Conservation (phyloP, 2,888 invertebrate genomes). For the Polietes domitor region DNA sequence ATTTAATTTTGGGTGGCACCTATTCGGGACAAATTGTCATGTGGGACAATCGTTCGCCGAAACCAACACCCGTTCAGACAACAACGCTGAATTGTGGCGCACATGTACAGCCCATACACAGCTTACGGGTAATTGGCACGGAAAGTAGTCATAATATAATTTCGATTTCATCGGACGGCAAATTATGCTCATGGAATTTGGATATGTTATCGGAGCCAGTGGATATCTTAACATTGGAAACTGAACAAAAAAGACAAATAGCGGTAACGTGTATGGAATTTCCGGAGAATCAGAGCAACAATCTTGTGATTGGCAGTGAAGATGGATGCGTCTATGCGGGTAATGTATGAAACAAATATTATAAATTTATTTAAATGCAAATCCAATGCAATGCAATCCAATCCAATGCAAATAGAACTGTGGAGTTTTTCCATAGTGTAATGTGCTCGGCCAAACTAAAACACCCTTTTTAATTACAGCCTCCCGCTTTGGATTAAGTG, state of each 20-base stretch:
- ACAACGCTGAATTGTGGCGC: slow-evolving; percentile 96
- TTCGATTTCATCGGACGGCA: slow-evolving; percentile 98
- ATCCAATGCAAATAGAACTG: too few species aligned
- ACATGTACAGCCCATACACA: slow-evolving; percentile 98
- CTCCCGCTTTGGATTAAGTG: slow-evolving; percentile 95
- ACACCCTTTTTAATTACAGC: slow-evolving; percentile 83
- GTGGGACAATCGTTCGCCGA: slow-evolving; percentile 99
- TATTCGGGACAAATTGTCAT: slow-evolving; percentile 99
- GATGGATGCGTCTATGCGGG: slow-evolving; percentile 96
- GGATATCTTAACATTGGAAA: slow-evolving; percentile 94
- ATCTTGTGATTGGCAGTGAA: slow-evolving; percentile 97
- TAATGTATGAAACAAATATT: slow-evolving; percentile 74
- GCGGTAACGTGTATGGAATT: slow-evolving; percentile 95
- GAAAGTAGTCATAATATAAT: slow-evolving; percentile 99
- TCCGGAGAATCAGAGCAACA: slow-evolving; percentile 96
- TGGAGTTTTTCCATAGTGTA: too few species aligned
- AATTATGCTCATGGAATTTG: slow-evolving; percentile 98
- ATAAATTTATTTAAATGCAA: too few species aligned
- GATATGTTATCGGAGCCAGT: slow-evolving; percentile 99
- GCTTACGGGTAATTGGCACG: slow-evolving; percentile 96
- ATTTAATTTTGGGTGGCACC: slow-evolving; percentile 97
- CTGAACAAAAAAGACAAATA: slow-evolving; percentile 93
- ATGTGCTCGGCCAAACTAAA: too few species aligned
- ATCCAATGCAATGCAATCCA: too few species aligned
- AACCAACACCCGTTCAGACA: slow-evolving; percentile 97